These are phyloP conservation scores for Ariopsis seemanni DNA, from an alignment of 2,113 vertebrate genomes.

Conservation along the genomic window DNA sequence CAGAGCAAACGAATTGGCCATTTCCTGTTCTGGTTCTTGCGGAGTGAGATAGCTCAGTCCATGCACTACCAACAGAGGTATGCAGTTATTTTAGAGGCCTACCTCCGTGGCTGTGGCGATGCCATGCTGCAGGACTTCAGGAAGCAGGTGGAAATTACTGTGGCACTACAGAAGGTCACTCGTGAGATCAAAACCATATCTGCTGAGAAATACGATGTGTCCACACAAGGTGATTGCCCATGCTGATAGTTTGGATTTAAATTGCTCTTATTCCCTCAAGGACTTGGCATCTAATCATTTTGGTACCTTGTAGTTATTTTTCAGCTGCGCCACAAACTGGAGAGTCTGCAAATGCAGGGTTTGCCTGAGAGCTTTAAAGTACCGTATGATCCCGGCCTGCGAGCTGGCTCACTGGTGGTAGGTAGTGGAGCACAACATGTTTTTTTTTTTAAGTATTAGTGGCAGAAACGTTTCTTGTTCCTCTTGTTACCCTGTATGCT, in stretches of 20 bases:
- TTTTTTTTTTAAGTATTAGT: too few species aligned
- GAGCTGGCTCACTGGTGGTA: constrained; percentile 91
- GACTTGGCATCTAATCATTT: not conserved
- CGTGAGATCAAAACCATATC: constrained; percentile 90
- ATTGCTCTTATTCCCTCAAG: not conserved
- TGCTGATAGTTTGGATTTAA: not conserved
- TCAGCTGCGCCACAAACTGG: constrained; percentile 92
- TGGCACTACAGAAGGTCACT: constrained; percentile 91
- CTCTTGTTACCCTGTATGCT: not conserved
- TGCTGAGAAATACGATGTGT: constrained; percentile 92
- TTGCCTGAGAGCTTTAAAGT: constrained; percentile 90
- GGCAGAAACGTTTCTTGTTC: not conserved
- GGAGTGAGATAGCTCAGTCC: constrained; percentile 98
- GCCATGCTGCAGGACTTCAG: constrained; percentile 90
- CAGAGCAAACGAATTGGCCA: constrained; percentile 97
- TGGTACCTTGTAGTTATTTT: constrained; percentile 79
- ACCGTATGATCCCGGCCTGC: constrained; percentile 91
- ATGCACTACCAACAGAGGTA: constrained; percentile 97
- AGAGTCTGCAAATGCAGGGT: constrained; percentile 83
- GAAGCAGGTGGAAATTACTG: constrained; percentile 91
- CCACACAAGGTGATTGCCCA: constrained; percentile 84
- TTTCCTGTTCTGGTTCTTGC: constrained; percentile 98
- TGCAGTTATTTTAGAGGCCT: constrained; percentile 92
- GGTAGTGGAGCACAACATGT: constrained; percentile 53
- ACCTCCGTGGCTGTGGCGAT: constrained; percentile 90